A percentile compares a stretch with the other conserved stretches of the same genome.
These are phyloP conservation scores for Lagorchestes hirsutus DNA, from an alignment of 2,797 vertebrate species.

Conservation along the genomic window DNA sequence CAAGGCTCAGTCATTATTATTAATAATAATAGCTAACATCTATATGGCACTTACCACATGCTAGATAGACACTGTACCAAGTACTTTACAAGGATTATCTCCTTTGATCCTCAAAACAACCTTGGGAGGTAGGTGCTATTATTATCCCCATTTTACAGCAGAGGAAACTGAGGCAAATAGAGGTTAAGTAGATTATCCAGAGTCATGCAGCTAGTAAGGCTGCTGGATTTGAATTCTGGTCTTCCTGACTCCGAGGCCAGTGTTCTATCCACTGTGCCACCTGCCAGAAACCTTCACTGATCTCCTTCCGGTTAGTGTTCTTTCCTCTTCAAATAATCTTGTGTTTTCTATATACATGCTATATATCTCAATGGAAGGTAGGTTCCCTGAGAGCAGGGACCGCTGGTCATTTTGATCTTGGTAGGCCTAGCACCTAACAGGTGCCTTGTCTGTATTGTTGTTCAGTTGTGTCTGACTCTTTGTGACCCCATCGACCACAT, in stretches of 20 bases:
- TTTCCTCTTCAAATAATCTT: no score
- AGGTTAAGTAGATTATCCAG: background rate
- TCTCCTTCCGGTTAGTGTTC: no score
- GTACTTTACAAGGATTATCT: background rate
- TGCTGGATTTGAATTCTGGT: background rate
- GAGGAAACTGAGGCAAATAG: background rate
- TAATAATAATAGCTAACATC: no score
- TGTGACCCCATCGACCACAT: background rate
- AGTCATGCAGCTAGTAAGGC: background rate
- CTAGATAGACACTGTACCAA: background rate
- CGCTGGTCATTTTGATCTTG: background rate
- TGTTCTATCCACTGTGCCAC: background rate
- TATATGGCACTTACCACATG: no score
- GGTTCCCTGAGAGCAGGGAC: no score
- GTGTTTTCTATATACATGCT: no score
- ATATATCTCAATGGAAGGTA: background rate
- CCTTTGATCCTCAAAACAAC: background rate
- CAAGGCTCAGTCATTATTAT: background rate
- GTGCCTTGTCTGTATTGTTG: background rate
- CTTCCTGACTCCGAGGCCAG: background rate
- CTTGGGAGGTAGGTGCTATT: background rate
- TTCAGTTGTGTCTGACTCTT: background rate
- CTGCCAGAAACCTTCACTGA: background rate
- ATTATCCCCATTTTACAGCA: background rate
- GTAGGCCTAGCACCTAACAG: background rate